phyloP scores from a whole-genome alignment of 92 coral and sea anemone species.

The Pocillopora meandrina region DNA sequence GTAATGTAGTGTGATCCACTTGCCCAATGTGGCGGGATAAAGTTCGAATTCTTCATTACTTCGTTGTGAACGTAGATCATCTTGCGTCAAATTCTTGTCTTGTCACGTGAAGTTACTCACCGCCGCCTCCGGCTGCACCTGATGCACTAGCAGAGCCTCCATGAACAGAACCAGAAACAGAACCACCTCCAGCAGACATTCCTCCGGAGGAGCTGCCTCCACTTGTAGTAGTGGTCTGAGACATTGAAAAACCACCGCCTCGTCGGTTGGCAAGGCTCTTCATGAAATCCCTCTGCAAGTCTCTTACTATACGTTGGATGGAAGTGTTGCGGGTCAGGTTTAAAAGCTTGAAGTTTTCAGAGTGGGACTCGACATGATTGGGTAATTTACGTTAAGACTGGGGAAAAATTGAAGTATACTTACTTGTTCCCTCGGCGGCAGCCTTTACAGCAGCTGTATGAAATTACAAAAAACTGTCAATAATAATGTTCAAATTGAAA shows the following conservation, averaged over 20 bases:
- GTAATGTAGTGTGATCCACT: too few relatives aligned
- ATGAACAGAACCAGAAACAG: constrained; percentile 35
- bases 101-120: constrained; percentile 9
- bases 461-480: not conserved
- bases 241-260: not conserved
- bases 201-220: constrained; percentile 19
- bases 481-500: not conserved
- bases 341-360: not conserved
- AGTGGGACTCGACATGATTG: too few relatives aligned
- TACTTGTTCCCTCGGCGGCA: constrained; percentile 50
- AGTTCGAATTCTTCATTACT: too few relatives aligned
- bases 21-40: too few relatives aligned
- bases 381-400: not conserved
- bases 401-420: constrained; percentile 18
- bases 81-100: not conserved
- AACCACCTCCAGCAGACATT: constrained; percentile 12
- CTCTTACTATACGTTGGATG: constrained; percentile 11
- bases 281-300: constrained; percentile 23
- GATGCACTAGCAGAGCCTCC: constrained; percentile 18
- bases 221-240: constrained; percentile 13
- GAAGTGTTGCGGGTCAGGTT: not conserved
- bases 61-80: not conserved
- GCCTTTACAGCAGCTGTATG: constrained; percentile 66
- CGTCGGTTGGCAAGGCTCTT: constrained; percentile 28
- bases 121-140: constrained; percentile 18